These are phyloP conservation scores for Oppia nitens DNA, from an alignment of 1,140 invertebrate species.

Conservation along the genomic window DNA sequence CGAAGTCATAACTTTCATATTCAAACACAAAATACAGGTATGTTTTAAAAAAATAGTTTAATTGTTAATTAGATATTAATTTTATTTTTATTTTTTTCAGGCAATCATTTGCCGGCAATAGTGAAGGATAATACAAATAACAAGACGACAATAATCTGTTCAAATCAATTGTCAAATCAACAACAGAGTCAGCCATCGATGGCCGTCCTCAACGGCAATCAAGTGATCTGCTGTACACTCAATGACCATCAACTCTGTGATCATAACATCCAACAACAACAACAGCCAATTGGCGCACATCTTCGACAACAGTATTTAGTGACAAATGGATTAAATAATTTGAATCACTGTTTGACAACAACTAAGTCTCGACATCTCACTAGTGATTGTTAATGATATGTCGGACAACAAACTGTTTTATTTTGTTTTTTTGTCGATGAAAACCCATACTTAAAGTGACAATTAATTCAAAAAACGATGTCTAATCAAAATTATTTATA, in stretches of 20 bases:
- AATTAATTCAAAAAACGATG: no score
- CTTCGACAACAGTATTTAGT: not conserved
- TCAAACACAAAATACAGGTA: slow-evolving; percentile 1
- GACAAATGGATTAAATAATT: not conserved
- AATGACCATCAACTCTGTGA: slow-evolving; percentile 12
- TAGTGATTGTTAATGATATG: slow-evolving; percentile 11
- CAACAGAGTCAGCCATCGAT: slow-evolving; percentile 1
- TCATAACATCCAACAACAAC: not conserved
- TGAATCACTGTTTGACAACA: not conserved
- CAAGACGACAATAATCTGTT: not conserved
- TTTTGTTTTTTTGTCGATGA: no score
- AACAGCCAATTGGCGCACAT: not conserved
- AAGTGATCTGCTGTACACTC: slow-evolving; percentile 8
- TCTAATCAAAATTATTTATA: no score
- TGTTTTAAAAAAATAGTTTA: not conserved
- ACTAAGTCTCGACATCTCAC: slow-evolving; percentile 5
- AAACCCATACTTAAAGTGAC: no score
- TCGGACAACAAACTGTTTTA: no score
- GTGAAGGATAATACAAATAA: slow-evolving; percentile 8
- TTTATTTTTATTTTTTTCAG: slow-evolving; percentile 2
- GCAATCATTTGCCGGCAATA: slow-evolving; percentile 8
- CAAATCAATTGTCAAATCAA: not conserved
- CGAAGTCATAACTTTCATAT: not conserved
- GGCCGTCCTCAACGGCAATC: slow-evolving; percentile 6
- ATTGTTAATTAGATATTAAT: not conserved